These are phyloP conservation scores for Leptoclinus maculatus DNA, from an alignment of 2,797 vertebrate species.

Conservation along the genomic window DNA sequence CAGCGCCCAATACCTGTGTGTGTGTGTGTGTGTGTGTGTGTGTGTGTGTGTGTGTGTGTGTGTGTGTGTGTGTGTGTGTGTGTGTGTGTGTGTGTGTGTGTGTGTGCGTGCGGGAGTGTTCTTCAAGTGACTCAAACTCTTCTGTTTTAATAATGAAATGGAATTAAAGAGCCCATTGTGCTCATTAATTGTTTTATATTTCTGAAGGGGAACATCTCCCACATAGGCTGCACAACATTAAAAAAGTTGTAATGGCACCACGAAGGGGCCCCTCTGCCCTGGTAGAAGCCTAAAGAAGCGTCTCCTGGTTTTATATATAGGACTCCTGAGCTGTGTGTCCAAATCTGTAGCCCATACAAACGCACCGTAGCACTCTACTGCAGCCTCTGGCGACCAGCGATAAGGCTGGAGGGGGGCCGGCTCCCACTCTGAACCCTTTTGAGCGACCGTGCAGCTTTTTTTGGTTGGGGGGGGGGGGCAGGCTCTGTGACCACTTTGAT, in stretches of 20 bases:
- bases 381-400: conserved; percentile 71
- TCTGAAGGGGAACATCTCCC: background rate
- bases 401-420: conserved; percentile 65
- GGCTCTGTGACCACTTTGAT: conserved; percentile 76
- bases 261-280: conserved; percentile 24
- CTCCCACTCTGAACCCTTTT: conserved; percentile 50
- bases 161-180: background rate
- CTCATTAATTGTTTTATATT: background rate
- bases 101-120: background rate
- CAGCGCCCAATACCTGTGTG: background rate
- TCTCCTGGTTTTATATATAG: conserved; percentile 15
- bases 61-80: background rate
- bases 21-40: conserved; percentile 6
- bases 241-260: conserved; percentile 18
- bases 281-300: conserved; percentile 20
- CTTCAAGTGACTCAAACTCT: conserved; percentile 8
- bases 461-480: conserved; percentile 17
- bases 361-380: conserved; percentile 60
- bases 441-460: conserved; percentile 40
- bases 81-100: background rate
- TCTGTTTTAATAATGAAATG: conserved; percentile 21
- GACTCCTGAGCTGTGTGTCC: conserved; percentile 62
- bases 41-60: background rate
- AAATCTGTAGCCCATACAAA: conserved; percentile 63
- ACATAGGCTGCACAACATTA: background rate